Evolutionary conservation across 2,888 invertebrate species (phyloP).

Genomic region (Lycia hirtaria): DNA sequence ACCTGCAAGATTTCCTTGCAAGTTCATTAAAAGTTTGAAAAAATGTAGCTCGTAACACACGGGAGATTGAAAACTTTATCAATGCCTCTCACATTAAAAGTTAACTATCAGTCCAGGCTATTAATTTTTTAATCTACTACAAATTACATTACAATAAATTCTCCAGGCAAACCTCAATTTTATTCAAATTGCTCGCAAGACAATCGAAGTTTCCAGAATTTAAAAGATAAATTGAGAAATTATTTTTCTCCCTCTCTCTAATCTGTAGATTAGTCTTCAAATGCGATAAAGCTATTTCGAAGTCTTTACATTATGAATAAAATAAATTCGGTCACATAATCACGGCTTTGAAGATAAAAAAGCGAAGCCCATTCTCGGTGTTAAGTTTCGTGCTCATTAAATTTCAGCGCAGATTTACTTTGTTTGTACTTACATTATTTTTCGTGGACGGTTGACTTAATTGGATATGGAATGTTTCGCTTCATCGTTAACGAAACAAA

Average conservation of each 20-base stretch:
- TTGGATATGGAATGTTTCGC: neutral
- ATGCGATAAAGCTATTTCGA: slow-evolving; percentile 7
- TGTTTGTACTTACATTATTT: neutral
- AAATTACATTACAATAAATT: neutral
- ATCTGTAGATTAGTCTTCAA: slow-evolving; percentile 8
- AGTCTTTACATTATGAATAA: slow-evolving; percentile 11
- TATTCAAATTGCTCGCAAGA: slow-evolving; percentile 1
- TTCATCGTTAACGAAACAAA: too few relatives aligned
- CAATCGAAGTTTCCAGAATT: slow-evolving; percentile 3
- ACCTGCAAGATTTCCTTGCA: too few relatives aligned
- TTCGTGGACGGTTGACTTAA: neutral
- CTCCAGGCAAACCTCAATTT: neutral
- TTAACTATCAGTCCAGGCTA: neutral
- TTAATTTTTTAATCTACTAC: neutral
- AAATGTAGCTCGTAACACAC: too few relatives aligned
- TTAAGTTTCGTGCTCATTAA: slow-evolving; percentile 10
- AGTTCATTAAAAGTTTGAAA: too few relatives aligned
- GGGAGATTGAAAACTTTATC: too few relatives aligned
- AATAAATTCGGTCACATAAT: slow-evolving; percentile 9
- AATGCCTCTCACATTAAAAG: too few relatives aligned
- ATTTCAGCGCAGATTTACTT: slow-evolving; percentile 7
- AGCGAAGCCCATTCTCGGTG: neutral
- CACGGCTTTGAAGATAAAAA: slow-evolving; percentile 8
- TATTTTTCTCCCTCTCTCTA: neutral
- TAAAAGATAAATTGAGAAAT: neutral